phyloP scores from a whole-genome alignment of 2,888 invertebrate species.

The Brenthis daphne region DNA sequence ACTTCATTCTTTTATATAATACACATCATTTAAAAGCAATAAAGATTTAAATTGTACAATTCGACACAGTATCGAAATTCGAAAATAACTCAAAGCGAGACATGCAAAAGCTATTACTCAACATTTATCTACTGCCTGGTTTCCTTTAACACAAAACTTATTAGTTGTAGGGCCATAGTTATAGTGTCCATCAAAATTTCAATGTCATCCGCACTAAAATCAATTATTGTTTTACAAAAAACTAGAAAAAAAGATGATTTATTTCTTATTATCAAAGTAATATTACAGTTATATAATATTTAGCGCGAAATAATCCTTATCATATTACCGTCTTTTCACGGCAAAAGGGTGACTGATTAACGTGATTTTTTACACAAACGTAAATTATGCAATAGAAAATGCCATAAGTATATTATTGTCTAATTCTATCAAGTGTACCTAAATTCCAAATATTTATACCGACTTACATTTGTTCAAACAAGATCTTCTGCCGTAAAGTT shows the following conservation, averaged over 20 bases:
- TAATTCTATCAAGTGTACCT: no score
- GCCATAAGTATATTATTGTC: no score
- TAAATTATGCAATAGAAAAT: no score
- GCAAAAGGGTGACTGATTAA: no score
- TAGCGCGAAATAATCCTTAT: neutral
- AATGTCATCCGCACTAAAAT: neutral
- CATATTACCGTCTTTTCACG: no score
- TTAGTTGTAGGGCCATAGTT: neutral
- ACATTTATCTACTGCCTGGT: neutral
- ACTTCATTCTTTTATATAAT: constrained; percentile 18
- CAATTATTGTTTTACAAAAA: neutral
- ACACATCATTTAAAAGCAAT: constrained; percentile 32
- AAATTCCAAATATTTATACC: no score
- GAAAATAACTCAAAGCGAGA: constrained; percentile 4
- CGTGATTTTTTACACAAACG: no score
- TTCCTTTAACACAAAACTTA: constrained; percentile 5
- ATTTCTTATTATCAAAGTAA: no score
- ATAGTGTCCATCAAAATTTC: neutral
- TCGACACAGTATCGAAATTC: constrained; percentile 7
- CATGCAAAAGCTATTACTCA: constrained; percentile 7
- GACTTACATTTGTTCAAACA: no score
- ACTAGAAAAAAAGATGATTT: neutral
- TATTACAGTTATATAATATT: neutral
- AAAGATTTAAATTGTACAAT: constrained; percentile 51
- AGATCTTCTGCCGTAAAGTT: no score